Conservation (phyloP, 1,140 invertebrate genomes). For the Chrysopa pallens region DNA sequence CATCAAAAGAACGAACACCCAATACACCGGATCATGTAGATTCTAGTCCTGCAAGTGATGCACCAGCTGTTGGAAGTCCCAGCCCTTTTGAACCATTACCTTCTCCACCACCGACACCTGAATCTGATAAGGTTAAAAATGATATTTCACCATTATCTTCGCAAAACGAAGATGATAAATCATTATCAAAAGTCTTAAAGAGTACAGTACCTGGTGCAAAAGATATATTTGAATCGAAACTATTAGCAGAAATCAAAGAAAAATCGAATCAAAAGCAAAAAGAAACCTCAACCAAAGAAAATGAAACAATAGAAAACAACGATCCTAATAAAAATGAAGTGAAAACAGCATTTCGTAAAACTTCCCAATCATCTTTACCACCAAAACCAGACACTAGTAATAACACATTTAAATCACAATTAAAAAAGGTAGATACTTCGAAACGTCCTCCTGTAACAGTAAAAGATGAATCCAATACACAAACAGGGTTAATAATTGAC, state of each 20-base stretch:
- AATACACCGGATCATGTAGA: constrained; percentile 24
- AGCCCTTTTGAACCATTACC: constrained; percentile 14
- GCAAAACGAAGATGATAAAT: constrained; percentile 9
- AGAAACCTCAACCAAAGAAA: constrained; percentile 20
- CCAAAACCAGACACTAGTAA: constrained; percentile 10
- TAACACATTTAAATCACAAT: constrained; percentile 33
- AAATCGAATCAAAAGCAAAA: constrained; percentile 43
- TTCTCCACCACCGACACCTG: constrained; percentile 21
- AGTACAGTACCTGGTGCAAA: constrained; percentile 33
- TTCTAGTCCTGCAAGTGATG: constrained; percentile 22
- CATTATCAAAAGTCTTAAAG: constrained; percentile 20
- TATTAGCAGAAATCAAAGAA: constrained; percentile 67
- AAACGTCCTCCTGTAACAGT: not conserved
- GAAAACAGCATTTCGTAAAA: constrained; percentile 12
- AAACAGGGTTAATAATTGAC: constrained; percentile 49
- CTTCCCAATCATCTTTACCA: constrained; percentile 1
- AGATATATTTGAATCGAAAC: constrained; percentile 60
- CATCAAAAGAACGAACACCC: constrained; percentile 22
- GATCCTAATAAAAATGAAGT: constrained; percentile 64
- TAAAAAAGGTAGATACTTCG: constrained; percentile 39
- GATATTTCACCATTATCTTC: constrained; percentile 1
- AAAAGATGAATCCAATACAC: constrained; percentile 30
- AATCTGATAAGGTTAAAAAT: constrained; percentile 9
- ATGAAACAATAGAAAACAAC: constrained; percentile 16
- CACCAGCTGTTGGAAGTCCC: constrained; percentile 18